A percentile compares a stretch with the other conserved stretches of the same genome.
Evolutionary conservation across 1,140 invertebrate genomes (phyloP).

Genomic region (Zelostemma sp.): DNA sequence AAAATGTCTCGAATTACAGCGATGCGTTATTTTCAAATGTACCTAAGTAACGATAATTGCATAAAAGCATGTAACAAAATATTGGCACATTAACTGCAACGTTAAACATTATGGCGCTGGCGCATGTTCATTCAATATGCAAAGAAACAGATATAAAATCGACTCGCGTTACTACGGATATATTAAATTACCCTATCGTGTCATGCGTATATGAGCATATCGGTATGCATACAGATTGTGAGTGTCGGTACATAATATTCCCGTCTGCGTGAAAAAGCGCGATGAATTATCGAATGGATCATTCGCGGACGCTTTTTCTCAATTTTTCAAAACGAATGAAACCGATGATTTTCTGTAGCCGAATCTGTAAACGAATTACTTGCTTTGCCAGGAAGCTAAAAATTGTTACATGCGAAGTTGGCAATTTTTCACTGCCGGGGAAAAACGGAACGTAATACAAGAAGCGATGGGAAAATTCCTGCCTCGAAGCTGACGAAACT

Average conservation of each 20-base stretch:
- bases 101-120: conserved; percentile 42
- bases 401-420: too few relatives aligned
- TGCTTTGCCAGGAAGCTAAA: not conserved
- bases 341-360: not conserved
- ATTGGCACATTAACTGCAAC: conserved; percentile 50
- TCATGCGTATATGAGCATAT: conserved; percentile 37
- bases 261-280: conserved; percentile 16
- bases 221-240: conserved; percentile 31
- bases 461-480: not conserved
- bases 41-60: conserved; percentile 50
- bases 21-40: conserved; percentile 42
- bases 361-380: not conserved
- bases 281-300: conserved; percentile 26
- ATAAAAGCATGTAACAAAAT: conserved; percentile 51
- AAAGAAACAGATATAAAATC: conserved; percentile 52
- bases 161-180: conserved; percentile 44
- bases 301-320: conserved; percentile 14
- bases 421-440: not conserved
- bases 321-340: conserved; percentile 11
- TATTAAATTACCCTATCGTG: conserved; percentile 52
- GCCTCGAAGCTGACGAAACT: conserved; percentile 8
- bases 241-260: conserved; percentile 29
- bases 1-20: conserved; percentile 43
- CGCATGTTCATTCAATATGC: conserved; percentile 43
- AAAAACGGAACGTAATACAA: too few relatives aligned